These are phyloP conservation scores for Eciton burchellii DNA, from an alignment of 1,140 invertebrate genomes.

Conservation along the genomic window DNA sequence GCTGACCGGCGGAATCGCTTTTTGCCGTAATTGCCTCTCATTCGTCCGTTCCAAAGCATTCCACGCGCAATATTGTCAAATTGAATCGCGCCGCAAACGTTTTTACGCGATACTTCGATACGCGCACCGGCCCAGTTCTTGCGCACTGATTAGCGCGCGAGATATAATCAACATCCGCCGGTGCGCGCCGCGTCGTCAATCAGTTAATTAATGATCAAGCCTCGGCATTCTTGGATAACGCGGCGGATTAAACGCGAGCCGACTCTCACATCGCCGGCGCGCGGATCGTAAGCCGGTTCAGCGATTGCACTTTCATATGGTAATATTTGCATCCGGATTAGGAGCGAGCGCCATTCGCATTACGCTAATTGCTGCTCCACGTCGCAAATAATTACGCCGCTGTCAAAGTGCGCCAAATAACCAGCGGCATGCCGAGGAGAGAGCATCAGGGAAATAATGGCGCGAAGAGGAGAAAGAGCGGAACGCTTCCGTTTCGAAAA, in stretches of 20 bases:
- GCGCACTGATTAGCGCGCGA: background rate
- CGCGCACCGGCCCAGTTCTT: background rate
- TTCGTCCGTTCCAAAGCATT: conserved; percentile 42
- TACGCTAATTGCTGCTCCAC: conserved; percentile 52
- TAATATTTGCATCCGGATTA: conserved; percentile 50
- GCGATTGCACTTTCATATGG: conserved; percentile 53
- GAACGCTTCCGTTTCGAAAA: background rate
- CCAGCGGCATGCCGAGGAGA: background rate
- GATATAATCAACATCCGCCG: conserved; percentile 39
- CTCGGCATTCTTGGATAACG: conserved; percentile 14
- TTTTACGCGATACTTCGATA: conserved; percentile 30
- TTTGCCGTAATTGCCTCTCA: conserved; percentile 49
- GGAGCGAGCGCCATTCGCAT: conserved; percentile 29
- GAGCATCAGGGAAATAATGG: background rate
- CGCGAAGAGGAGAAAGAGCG: background rate
- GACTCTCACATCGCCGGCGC: conserved; percentile 25
- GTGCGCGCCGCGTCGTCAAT: conserved; percentile 22
- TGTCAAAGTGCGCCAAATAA: conserved; percentile 42
- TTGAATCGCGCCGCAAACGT: conserved; percentile 33
- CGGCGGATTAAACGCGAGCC: conserved; percentile 5
- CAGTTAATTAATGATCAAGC: conserved; percentile 48
- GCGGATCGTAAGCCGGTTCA: conserved; percentile 46
- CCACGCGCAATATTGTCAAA: conserved; percentile 43
- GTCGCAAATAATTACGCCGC: conserved; percentile 54
- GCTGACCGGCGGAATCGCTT: conserved; percentile 59